Conservation (phyloP, 2,113 vertebrate species). For the Melanotaenia duboulayi region DNA sequence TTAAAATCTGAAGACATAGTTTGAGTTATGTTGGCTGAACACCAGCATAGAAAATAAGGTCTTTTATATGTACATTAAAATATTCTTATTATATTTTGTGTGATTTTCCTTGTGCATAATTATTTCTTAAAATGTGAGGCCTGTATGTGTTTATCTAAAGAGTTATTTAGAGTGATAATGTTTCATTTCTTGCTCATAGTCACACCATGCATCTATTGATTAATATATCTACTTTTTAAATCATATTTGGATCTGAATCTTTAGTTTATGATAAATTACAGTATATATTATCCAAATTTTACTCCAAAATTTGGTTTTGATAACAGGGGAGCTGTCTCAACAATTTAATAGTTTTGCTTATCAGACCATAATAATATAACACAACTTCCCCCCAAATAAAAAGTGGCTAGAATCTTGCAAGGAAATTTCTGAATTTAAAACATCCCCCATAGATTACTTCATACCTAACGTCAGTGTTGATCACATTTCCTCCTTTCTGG, state of each 20-base stretch:
- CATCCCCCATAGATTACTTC: constrained; percentile 3
- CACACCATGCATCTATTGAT: too few relatives aligned
- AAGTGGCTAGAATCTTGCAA: neutral
- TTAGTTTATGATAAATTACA: neutral
- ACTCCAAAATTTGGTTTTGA: constrained; percentile 1
- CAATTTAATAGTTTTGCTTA: neutral
- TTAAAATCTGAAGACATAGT: neutral
- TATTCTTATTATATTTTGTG: too few relatives aligned
- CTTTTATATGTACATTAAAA: too few relatives aligned
- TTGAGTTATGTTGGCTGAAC: neutral
- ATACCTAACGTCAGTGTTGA: constrained; percentile 32
- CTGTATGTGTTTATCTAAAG: too few relatives aligned
- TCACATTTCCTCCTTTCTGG: constrained; percentile 60
- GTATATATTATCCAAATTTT: too few relatives aligned
- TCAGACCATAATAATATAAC: neutral
- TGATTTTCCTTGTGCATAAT: too few relatives aligned
- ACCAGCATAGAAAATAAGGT: too few relatives aligned
- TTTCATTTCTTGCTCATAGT: too few relatives aligned
- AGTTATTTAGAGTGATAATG: too few relatives aligned
- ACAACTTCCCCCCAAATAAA: constrained; percentile 28
- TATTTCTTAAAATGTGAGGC: too few relatives aligned
- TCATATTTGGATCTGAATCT: neutral
- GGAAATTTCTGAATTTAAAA: constrained; percentile 32
- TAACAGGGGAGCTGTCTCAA: neutral
- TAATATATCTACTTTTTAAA: too few relatives aligned